These are phyloP conservation scores for Calephelis virginiensis DNA, from an alignment of 1,140 invertebrate genomes.

Conservation along the genomic window DNA sequence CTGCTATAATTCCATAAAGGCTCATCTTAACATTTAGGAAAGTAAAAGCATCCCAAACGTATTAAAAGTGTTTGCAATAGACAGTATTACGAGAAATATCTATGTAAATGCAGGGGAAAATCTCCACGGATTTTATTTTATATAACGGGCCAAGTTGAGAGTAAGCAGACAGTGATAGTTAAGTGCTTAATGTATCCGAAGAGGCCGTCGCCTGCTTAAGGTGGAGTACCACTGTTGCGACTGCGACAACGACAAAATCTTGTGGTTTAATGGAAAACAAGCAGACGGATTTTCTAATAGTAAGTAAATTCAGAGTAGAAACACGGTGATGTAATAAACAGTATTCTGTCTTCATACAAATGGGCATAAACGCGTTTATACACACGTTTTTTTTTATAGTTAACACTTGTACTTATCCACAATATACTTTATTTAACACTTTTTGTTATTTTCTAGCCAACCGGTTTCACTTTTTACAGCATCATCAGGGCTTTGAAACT, in stretches of 20 bases:
- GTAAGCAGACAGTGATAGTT: conserved; percentile 73
- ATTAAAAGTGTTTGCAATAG: conserved; percentile 8
- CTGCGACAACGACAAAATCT: background rate
- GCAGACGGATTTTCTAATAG: too few relatives aligned
- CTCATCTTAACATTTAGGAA: background rate
- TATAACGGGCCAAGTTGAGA: conserved; percentile 54
- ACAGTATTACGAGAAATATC: conserved; percentile 24
- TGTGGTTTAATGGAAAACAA: too few relatives aligned
- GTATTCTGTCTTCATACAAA: too few relatives aligned
- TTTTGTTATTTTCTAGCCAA: too few relatives aligned
- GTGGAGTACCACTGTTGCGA: conserved; percentile 27
- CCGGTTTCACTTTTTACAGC: too few relatives aligned
- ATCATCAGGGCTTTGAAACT: too few relatives aligned
- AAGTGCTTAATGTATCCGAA: conserved; percentile 75
- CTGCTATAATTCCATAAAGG: background rate
- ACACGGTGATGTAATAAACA: too few relatives aligned
- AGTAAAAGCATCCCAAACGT: conserved; percentile 9
- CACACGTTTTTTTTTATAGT: too few relatives aligned
- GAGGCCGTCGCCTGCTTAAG: conserved; percentile 55
- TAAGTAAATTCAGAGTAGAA: too few relatives aligned
- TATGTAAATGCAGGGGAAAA: conserved; percentile 37
- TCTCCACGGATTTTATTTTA: conserved; percentile 48
- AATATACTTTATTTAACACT: too few relatives aligned
- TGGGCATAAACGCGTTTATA: too few relatives aligned
- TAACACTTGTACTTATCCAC: too few relatives aligned